A percentile compares a stretch with the other conserved stretches of the same genome.
phyloP scores from a whole-genome alignment of 2,888 invertebrate species.

The Harpagoxenus sublaevis region DNA sequence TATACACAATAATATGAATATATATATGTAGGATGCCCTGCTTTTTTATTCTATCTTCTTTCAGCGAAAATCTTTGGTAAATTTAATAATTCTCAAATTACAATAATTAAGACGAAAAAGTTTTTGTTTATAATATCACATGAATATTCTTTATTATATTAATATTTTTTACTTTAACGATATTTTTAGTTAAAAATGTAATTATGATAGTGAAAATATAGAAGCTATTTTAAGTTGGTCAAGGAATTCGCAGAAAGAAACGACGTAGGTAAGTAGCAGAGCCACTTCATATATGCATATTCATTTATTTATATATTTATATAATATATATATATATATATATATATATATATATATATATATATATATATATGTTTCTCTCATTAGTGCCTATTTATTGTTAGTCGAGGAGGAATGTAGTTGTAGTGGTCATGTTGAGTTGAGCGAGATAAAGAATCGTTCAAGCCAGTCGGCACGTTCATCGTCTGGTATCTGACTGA shows the following conservation, averaged over 20 bases:
- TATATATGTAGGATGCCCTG: constrained; percentile 8
- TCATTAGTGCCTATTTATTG: constrained; percentile 84
- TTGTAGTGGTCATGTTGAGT: constrained; percentile 80
- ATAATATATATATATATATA: constrained; percentile 56
- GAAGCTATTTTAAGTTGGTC: background rate
- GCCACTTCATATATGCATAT: constrained; percentile 33
- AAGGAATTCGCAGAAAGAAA: constrained; percentile 10
- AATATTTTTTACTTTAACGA: constrained; percentile 10
- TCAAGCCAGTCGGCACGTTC: constrained; percentile 79
- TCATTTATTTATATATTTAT: constrained; percentile 56
- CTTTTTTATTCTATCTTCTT: background rate
- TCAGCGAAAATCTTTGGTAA: constrained; percentile 22
- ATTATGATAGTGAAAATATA: constrained; percentile 14
- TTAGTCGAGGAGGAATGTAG: constrained; percentile 84
- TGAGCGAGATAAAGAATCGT: constrained; percentile 80
- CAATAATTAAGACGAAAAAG: background rate
- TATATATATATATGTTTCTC: constrained; percentile 71
- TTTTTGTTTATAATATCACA: background rate
- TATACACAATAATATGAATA: constrained; percentile 53
- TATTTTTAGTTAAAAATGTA: constrained; percentile 26
- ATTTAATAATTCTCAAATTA: background rate
- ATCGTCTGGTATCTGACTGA: constrained; percentile 76
- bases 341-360: constrained; percentile 53
- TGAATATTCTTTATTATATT: constrained; percentile 33
- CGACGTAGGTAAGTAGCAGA: constrained; percentile 14